Evolutionary conservation across 2,113 vertebrate genomes (phyloP), one percentile per base, ranked within the genome.

Genomic region (Tretioscincus oriximinensis): DNA sequence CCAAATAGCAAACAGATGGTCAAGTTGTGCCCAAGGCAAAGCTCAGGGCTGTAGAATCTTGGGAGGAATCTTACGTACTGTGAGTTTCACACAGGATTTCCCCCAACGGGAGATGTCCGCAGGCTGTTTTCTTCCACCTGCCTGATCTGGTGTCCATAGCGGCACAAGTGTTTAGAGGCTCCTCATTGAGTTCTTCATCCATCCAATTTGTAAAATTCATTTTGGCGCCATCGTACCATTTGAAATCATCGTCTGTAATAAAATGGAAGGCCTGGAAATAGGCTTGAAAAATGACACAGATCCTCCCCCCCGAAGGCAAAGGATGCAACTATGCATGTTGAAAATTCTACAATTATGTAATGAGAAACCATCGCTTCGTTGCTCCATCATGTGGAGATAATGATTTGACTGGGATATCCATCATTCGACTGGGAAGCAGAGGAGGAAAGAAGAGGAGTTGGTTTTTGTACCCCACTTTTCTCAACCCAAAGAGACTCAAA

Each of bases 141-240:
- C 97, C 96, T 0, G 96, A 95, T 84, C 75, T 82, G 67, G 90
- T 93, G 73, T 96, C 92, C 88, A 98, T 90, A 68, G 92, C 90
- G 54, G 90, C 96, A 85, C 97, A 98, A 0, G 92, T 96, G 66
- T 97, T 94, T 68, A 95, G 18, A 2, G 93, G 80, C 22, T 94
- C 93, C 0, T 90, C 84, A 0, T 45, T 80, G 9, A 81, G 68
- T 11, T 85, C 84, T 58, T 87, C 73, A 29, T 90, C 80, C 88
- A 94, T 93, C 96, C 96, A 98, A 86, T 97, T 97, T 9, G 85
- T 91, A 89, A 93, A 98, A 41, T 75, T 91, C 70, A 97, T 83
- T 28, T 91, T 82, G 14, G 93, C 87, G 1, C 95, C 90, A 35
- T 94, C 93, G 2, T 91, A 87, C 97, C 97, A 98, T 86, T 84